phyloP scores from a whole-genome alignment of 2,888 invertebrate genomes.

The Athalia rosae region DNA sequence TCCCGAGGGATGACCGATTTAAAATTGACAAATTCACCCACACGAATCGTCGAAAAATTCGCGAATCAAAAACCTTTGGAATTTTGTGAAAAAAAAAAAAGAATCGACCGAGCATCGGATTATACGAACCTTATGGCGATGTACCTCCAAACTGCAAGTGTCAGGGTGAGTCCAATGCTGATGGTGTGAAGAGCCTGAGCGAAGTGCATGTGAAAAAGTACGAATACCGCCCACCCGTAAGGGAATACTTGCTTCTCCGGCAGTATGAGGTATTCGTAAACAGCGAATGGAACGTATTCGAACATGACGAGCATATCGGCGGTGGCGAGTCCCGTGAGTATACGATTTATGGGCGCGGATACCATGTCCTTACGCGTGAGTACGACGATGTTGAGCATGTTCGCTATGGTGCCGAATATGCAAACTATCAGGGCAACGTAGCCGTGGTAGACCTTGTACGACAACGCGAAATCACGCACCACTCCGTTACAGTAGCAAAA shows the following conservation, averaged over 20 bases:
- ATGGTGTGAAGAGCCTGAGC: slow-evolving; percentile 88
- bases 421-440: slow-evolving; percentile 90
- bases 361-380: slow-evolving; percentile 88
- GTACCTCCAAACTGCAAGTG: slow-evolving; percentile 91
- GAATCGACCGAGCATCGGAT: background rate
- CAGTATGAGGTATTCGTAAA: slow-evolving; percentile 80
- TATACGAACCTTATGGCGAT: slow-evolving; percentile 85
- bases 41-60: background rate
- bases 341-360: slow-evolving; percentile 89
- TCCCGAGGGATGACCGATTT: background rate
- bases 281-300: slow-evolving; percentile 86
- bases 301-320: slow-evolving; percentile 94
- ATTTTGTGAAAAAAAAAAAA: too few relatives aligned
- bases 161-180: slow-evolving; percentile 87
- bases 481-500: slow-evolving; percentile 77
- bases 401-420: slow-evolving; percentile 90
- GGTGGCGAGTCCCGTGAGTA: slow-evolving; percentile 89
- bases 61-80: background rate
- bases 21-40: background rate
- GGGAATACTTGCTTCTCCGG: slow-evolving; percentile 81
- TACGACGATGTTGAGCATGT: slow-evolving; percentile 90
- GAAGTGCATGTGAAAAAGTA: slow-evolving; percentile 88
- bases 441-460: slow-evolving; percentile 86
- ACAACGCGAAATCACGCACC: slow-evolving; percentile 77
- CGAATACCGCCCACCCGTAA: slow-evolving; percentile 83